These are phyloP conservation scores for Aphidoletes aphidimyza DNA, from an alignment of 2,888 invertebrate species.

Conservation along the genomic window DNA sequence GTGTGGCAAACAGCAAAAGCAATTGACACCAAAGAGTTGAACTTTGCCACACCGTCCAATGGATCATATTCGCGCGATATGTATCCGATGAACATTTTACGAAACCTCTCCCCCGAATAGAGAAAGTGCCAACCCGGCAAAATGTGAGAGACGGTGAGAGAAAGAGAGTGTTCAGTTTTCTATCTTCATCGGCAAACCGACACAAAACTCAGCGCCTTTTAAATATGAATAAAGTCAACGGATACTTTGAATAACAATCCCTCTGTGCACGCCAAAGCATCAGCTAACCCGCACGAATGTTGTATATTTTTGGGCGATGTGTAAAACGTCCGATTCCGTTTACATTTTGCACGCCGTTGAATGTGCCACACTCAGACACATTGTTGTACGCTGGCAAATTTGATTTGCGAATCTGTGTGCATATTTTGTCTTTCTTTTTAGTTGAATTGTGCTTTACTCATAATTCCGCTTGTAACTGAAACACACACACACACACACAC, in stretches of 20 bases:
- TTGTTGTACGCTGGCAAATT: not conserved
- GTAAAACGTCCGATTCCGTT: not conserved
- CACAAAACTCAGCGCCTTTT: not conserved
- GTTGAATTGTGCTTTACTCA: too few relatives aligned
- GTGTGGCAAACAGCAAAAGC: too few relatives aligned
- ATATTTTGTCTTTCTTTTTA: too few relatives aligned
- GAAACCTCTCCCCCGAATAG: too few relatives aligned
- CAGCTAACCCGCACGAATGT: not conserved
- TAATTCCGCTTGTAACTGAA: too few relatives aligned
- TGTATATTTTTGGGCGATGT: not conserved
- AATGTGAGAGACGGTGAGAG: not conserved
- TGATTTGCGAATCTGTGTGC: not conserved
- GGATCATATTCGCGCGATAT: too few relatives aligned
- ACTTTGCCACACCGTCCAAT: not conserved
- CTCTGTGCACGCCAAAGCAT: not conserved
- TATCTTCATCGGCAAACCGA: not conserved
- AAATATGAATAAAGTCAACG: slow-evolving; percentile 49
- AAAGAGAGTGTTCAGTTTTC: not conserved
- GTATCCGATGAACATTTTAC: too few relatives aligned
- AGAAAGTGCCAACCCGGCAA: too few relatives aligned
- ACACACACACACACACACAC: too few relatives aligned
- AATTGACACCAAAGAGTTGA: not conserved
- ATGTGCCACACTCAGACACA: not conserved
- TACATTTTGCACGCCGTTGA: too few relatives aligned
- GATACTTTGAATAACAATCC: slow-evolving; percentile 54